phyloP scores from a whole-genome alignment of 2,888 invertebrate genomes.

The Chironomus riparius region DNA sequence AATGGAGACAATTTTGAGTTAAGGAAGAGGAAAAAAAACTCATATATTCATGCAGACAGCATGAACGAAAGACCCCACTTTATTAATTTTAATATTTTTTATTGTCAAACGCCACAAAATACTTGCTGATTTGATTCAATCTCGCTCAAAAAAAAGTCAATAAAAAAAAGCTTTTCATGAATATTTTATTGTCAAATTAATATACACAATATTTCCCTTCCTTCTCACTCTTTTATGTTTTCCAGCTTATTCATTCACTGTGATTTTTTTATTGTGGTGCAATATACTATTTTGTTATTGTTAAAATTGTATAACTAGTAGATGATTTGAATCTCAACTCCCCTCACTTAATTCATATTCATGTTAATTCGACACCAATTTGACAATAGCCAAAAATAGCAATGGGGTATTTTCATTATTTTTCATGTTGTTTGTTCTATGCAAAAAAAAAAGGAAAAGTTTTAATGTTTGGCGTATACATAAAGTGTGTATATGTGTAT shows the following conservation, averaged over 20 bases:
- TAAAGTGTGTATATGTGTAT: neutral
- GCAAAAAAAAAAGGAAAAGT: neutral
- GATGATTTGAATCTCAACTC: neutral
- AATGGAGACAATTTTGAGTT: no score
- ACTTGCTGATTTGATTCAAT: no score
- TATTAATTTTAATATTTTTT: no score
- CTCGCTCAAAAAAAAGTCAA: no score
- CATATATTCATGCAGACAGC: no score
- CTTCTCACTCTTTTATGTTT: no score
- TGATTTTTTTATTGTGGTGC: neutral
- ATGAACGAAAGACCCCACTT: no score
- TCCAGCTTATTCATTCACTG: neutral
- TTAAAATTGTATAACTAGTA: neutral
- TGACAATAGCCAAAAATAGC: neutral
- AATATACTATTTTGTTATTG: neutral
- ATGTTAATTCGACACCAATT: neutral
- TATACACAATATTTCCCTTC: neutral
- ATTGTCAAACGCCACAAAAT: no score
- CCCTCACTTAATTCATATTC: neutral
- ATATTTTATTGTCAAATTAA: neutral
- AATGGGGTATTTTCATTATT: neutral
- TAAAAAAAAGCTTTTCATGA: neutral
- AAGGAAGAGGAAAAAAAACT: no score
- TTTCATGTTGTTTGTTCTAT: neutral
- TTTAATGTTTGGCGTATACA: no score